Base-by-base conservation (phyloP, 1,140 invertebrate species). In the Homarus americanus region DNA sequence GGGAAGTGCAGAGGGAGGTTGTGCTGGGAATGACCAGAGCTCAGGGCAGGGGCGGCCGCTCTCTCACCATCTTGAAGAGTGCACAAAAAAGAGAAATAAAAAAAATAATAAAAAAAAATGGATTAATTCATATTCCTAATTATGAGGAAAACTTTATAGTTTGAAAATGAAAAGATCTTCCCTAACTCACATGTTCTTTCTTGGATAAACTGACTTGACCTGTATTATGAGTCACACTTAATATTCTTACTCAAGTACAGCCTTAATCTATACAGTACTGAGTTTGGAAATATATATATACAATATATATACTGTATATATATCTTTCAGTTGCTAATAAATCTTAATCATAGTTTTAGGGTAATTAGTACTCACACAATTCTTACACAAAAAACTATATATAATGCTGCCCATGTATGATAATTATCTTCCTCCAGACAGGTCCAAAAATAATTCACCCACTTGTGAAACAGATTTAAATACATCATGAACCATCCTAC, bases 1-100 rank as follows among this genome's bases (percentile, higher is more conserved):
- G 82, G 83, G 82, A 72, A 85, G 89, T 91, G 89, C 89, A 91
- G 89, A 91, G 89, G 87, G 87, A 82, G 63, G 75, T 85, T 91
- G 83, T 91, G 89, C 80, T 80, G 82, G 82, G 49, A 86, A 73
- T 86, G 72, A 82, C 44, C 4, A 90, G 87, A 90, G 80, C 40
- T 63, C 32, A 53, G 72, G 72, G 66, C 72, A 66, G 49, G 34
- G 69, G 63, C 80, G 80, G 75, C 75, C 49, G 63, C 34, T 75
- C n/a, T 82, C 79, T 82, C 79, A 66, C 40, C 53, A 49, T 82
- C 40, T 82, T 63, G 40, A 58, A 75, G 41, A 90, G 79, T 58
- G 66, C 34, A 82, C 38, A 82, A 72, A 89, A 80, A 10, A 49
- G 44, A 17, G 9, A 49, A 49, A 82, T 41, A 86, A 49, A 73